Evolutionary conservation across 2,797 vertebrate genomes (phyloP).

Genomic region (Pseudotriccus pelzelni): DNA sequence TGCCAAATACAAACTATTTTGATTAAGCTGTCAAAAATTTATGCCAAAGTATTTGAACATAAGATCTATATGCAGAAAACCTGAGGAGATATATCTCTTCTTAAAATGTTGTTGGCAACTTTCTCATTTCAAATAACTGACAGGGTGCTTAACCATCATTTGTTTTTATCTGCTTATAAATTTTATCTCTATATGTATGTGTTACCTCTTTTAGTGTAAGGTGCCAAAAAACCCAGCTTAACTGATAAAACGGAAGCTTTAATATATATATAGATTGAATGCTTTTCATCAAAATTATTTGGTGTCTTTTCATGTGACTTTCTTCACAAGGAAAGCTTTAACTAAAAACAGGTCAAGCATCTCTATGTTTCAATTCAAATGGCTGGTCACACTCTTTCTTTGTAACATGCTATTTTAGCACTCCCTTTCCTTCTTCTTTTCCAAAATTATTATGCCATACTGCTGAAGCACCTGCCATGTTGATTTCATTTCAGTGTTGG

Average conservation of each 20-base stretch:
- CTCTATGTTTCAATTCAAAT: not conserved
- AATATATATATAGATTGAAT: not conserved
- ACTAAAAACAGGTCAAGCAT: not conserved
- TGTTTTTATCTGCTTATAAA: conserved; percentile 10
- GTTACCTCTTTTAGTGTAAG: not conserved
- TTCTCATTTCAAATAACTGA: conserved; percentile 8
- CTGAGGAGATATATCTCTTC: not conserved
- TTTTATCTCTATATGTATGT: not conserved
- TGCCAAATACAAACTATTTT: not conserved
- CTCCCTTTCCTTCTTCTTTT: not conserved
- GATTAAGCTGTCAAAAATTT: not conserved
- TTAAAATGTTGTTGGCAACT: conserved; percentile 3
- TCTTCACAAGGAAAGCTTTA: not conserved
- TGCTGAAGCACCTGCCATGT: conserved; percentile 33
- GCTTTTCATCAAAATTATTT: not conserved
- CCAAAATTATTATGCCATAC: conserved; percentile 19
- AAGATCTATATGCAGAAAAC: not conserved
- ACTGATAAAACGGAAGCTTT: not conserved
- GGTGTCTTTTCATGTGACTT: not conserved
- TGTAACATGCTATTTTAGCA: conserved; percentile 17
- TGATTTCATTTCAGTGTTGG: conserved; percentile 13
- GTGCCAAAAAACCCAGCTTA: not conserved
- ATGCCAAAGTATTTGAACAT: not conserved
- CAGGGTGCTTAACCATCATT: not conserved
- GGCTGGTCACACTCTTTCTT: not conserved